Base-by-base conservation (phyloP, 2,113 vertebrate species). In the Echinops telfairi region DNA sequence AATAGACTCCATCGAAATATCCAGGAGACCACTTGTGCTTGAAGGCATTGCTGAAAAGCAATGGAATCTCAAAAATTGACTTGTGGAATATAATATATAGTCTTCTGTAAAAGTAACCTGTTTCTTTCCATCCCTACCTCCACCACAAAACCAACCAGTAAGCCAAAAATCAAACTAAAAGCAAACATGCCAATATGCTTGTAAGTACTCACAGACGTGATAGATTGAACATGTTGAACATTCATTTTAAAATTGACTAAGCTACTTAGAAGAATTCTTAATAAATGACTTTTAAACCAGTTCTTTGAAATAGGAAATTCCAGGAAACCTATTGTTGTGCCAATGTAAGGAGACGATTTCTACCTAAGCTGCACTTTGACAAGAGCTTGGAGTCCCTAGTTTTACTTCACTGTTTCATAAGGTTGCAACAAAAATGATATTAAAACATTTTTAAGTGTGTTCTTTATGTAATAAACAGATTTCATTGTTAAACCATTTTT, bases 131-230 rank as follows among this genome's bases (percentile, higher is more conserved):
- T 77, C 83, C 92, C 78, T 95, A 79, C 82, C 76, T 94, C 64
- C 4, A 43, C 62, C 91, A 73, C 68, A 17, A 94, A 86, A 79
- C 79, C 60, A 87, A 40, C n/a, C 53, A 93, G 66, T n/a, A 94
- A 86, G 57, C 81, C 60, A 91, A 89, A 95, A 94, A 86, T 60
- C 33, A 89, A 89, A 89, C 88, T 94, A 92, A 95, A 58, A 77
- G 82, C 38, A 83, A 77, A 96, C 73, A 68, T 86, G 31, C 47
- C 90, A 86, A 90, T 77, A 75, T 90, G 80, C 60, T 66, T 11
- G 20, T 83, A 95, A 92, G 94, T 88, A 27, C 92, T 9, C 47
- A 53, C 47, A 53, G 47, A 53, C 47, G 5, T 53, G 47, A 53
- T 53, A 53, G 47, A 53, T 53, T 14, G 47, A 53, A 53, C 5